Evolutionary conservation across 1,140 invertebrate species (phyloP), one percentile per base, ranked within the genome.

Genomic region (Orchesella cincta): DNA sequence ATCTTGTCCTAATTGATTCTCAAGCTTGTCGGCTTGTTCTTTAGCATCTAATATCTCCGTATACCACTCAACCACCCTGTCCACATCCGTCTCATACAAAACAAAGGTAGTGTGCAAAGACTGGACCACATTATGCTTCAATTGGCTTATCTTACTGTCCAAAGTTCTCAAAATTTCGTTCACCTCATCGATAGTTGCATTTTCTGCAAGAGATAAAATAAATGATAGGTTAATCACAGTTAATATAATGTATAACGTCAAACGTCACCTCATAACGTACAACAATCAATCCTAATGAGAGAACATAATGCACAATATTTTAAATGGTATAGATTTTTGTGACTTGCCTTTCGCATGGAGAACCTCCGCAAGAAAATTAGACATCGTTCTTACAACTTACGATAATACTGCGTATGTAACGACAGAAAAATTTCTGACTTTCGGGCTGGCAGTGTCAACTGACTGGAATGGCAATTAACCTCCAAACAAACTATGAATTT

Each of bases 61-160:
- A 35, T 52, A 76, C 79, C 81, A 80, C 14, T 77, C 71, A 26
- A 75, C 74, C 12, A 82, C 79, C 36, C 79, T 52, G 54, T 80
- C 74, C 54, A 80, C 54, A 52, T 82, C 81, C 0, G 76, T n/a
- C 31, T 82, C 81, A 23, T n/a, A 46, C 23, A 79, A 8, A 1
- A 75, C 74, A 79, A 82, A 80, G 35, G 73, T 74, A 2, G 64
- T 29, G 23, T 78, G 26, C 1, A 79, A 62, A n/a, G 79, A 73
- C 33, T 75, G 31, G 12, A 79, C 36, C 8, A 82, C 35, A 36
- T 78, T 77, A 0, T 29, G 70, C 33, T 80, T 82, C 34, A 82
- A n/a, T 16, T 29, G 46, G 16, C 23, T 16, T 20, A 80, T 67
- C 46, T 76, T 77, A 14, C 31, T 57, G 2, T 79, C 73, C 3